Base-by-base conservation (phyloP, 2,797 vertebrate genomes). In the Sandelia bainsii region DNA sequence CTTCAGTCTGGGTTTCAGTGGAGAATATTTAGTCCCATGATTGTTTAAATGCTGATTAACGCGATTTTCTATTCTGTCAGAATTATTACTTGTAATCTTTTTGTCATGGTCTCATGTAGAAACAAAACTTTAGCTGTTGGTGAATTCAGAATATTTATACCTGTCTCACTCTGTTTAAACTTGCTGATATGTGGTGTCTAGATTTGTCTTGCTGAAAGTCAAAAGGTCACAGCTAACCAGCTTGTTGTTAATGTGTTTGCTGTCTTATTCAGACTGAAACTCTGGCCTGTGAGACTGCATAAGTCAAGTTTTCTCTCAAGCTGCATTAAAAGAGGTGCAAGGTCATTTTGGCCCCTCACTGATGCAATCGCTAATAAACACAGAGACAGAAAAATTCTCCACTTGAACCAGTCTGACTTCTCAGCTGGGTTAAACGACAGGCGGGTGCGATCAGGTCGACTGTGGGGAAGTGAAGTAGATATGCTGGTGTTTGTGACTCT, bases 331-430 rank as follows among this genome's bases (percentile, higher is more conserved):
- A 1, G 0, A 70, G 52, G 63, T 34, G 10, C 5, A 42, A 45
- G 58, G 37, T 80, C 16, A 48, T 37, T 77, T 29, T 19, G 6
- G 6, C 20, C 11, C 23, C n/a, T 14, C 13, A 2, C 19, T 44
- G 46, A 39, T 23, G 23, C 40, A 27, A 32, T 42, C 39, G 1
- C 22, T 10, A 49, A 25, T 20, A 25, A 52, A 51, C 8, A 11
- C 0, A 3, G 22, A 60, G 20, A 3, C 17, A 2, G 14, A 25
- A 16, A 22, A 37, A 22, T 0, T 10, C 57, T 34, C 23, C 27
- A 48, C 27, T 58, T 14, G 60, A 79, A 77, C 81, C 62, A 44
- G 74, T 75, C 32, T 8, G 50, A 39, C 65, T 1, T 1, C 66
- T 75, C 71, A 17, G 54, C 1, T 2, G 58, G 60, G 16, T 29